phyloP scores from a whole-genome alignment of 2,797 vertebrate genomes.

The Scleropages formosus region DNA sequence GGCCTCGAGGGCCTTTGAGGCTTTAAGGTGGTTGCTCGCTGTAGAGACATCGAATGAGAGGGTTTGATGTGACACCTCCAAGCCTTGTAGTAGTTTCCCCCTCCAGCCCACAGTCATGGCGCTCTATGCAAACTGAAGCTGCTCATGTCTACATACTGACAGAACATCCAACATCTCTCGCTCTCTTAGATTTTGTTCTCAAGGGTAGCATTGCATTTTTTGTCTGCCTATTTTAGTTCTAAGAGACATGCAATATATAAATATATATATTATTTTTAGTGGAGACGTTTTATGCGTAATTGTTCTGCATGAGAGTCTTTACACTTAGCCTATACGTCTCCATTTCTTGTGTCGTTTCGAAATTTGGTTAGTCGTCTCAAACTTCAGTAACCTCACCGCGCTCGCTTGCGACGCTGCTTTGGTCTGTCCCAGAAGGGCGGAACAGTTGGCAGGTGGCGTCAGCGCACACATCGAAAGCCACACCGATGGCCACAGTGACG shows the following conservation, averaged over 20 bases:
- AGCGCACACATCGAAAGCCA: constrained; percentile 23
- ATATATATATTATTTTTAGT: constrained; percentile 25
- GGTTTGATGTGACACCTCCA: background rate
- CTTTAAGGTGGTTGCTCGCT: background rate
- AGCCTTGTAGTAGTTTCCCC: constrained; percentile 17
- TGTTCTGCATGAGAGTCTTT: constrained; percentile 28
- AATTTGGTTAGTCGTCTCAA: constrained; percentile 18
- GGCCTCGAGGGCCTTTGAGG: background rate
- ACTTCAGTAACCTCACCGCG: constrained; percentile 26
- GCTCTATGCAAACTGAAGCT: constrained; percentile 52
- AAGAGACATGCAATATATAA: constrained; percentile 21
- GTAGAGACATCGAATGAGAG: constrained; percentile 26
- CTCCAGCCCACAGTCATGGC: constrained; percentile 28
- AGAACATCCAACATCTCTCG: constrained; percentile 28
- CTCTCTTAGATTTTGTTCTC: constrained; percentile 30
- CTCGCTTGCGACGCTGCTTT: background rate
- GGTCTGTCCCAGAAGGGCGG: constrained; percentile 30
- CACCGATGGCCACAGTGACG: constrained; percentile 23
- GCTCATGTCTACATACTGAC: constrained; percentile 34
- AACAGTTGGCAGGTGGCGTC: constrained; percentile 30
- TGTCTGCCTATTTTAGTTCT: constrained; percentile 44
- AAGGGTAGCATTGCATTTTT: constrained; percentile 32
- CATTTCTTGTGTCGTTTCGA: background rate
- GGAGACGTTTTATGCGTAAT: constrained; percentile 33
- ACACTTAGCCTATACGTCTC: constrained; percentile 12